Percentiles rank a stretch among this genome's conserved stretches.
These are phyloP conservation scores for Tenebrio molitor DNA, from an alignment of 1,140 invertebrate species.

Conservation along the genomic window DNA sequence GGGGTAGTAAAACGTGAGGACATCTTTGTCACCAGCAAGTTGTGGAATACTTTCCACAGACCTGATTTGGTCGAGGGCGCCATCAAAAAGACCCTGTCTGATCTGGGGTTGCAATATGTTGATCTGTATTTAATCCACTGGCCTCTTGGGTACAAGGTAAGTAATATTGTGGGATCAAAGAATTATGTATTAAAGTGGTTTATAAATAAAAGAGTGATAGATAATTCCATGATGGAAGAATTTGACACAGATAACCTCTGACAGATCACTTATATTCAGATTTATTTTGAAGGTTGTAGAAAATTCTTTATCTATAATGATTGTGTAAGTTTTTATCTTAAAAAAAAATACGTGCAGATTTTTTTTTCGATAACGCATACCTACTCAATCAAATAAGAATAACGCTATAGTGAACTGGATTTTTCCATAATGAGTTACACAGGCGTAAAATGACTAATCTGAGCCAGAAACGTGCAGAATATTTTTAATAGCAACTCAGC, in stretches of 20 bases:
- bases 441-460: no score
- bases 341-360: background rate
- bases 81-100: conserved; percentile 74
- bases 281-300: no score
- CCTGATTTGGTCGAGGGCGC: conserved; percentile 73
- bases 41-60: conserved; percentile 78
- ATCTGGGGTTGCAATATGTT: conserved; percentile 79
- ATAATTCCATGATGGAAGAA: no score
- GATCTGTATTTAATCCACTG: conserved; percentile 87
- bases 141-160: conserved; percentile 72
- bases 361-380: no score
- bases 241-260: background rate
- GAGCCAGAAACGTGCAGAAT: no score
- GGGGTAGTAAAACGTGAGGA: conserved; percentile 80
- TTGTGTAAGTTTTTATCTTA: background rate
- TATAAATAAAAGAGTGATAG: no score
- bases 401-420: no score
- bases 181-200: no score
- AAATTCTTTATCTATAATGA: background rate
- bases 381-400: no score
- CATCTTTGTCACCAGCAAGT: conserved; percentile 77
- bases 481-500: no score
- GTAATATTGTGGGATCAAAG: no score
- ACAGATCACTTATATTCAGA: no score
- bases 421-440: conserved; percentile 12